Percentiles rank a stretch among this genome's conserved stretches.
These are phyloP conservation scores for Chloroceryle inda DNA, from an alignment of 2,797 vertebrate species.

Conservation along the genomic window DNA sequence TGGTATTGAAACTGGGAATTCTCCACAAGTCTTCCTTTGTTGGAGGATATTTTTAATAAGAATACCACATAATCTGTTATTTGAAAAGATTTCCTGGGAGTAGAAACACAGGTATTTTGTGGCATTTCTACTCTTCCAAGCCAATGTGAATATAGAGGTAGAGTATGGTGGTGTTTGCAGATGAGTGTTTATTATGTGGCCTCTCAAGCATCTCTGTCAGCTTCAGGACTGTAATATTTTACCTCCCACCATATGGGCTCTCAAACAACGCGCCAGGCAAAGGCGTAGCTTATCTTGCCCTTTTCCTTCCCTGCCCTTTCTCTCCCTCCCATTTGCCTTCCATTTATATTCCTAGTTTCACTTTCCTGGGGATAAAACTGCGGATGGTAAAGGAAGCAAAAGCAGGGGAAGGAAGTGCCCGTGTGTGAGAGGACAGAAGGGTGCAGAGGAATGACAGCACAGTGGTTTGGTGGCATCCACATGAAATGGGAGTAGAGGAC, in stretches of 20 bases:
- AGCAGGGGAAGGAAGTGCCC: neutral
- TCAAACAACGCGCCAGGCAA: neutral
- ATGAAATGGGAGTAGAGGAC: neutral
- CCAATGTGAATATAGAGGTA: neutral
- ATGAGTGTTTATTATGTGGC: neutral
- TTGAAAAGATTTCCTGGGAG: slow-evolving; percentile 13
- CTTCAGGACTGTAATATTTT: neutral
- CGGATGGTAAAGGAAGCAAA: neutral
- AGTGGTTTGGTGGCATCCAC: neutral
- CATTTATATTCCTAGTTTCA: neutral
- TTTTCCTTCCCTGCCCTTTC: neutral
- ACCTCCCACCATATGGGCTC: neutral
- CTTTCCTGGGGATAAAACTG: neutral
- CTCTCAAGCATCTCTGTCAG: neutral
- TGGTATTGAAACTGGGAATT: slow-evolving; percentile 2
- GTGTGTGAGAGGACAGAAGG: neutral
- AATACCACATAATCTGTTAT: slow-evolving; percentile 11
- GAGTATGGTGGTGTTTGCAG: neutral
- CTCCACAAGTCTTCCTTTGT: slow-evolving; percentile 43
- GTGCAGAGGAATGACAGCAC: neutral
- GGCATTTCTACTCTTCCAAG: neutral
- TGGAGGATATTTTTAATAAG: slow-evolving; percentile 42
- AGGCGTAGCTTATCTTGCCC: neutral
- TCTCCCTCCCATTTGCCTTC: neutral
- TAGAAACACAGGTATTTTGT: slow-evolving; percentile 8